These are phyloP conservation scores for Danio aesculapii DNA, from an alignment of 2,797 vertebrate species.

Conservation along the genomic window DNA sequence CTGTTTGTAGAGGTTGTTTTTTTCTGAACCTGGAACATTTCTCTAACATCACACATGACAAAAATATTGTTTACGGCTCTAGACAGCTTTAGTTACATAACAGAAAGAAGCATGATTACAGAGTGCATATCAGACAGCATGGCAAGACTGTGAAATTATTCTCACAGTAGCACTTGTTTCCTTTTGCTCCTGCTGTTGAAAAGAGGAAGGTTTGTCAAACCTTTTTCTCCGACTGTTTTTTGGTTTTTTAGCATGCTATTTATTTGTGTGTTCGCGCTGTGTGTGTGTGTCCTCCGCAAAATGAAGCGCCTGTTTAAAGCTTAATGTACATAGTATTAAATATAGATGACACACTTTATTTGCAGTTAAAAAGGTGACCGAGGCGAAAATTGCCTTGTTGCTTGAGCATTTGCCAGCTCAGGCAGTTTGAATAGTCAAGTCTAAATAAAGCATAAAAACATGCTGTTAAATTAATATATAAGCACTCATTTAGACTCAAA, in stretches of 20 bases:
- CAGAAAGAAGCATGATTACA: constrained; percentile 17
- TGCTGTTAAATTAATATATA: constrained; percentile 3
- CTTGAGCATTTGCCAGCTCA: background rate
- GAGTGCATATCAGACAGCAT: constrained; percentile 19
- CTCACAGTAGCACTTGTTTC: background rate
- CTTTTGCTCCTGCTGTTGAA: background rate
- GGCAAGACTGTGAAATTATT: constrained; percentile 16
- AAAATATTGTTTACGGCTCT: constrained; percentile 21
- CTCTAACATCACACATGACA: background rate
- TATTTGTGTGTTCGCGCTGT: background rate
- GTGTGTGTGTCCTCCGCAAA: constrained; percentile 43
- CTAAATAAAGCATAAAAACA: background rate
- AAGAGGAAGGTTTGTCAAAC: background rate
- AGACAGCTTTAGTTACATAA: constrained; percentile 16
- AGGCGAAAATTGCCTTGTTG: background rate
- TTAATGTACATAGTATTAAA: constrained; percentile 54
- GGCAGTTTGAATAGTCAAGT: background rate
- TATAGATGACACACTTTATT: constrained; percentile 48
- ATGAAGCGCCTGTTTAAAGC: constrained; percentile 48
- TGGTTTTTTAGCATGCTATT: constrained; percentile 12
- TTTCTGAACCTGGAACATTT: background rate
- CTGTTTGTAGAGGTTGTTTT: background rate
- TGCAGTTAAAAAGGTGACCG: constrained; percentile 49
- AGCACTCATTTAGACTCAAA: constrained; percentile 5
- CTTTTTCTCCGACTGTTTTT: background rate